Evolutionary conservation across 23 tunicate species (phyloP), one percentile per base, ranked within the genome.

Genomic region (Botrylloides violaceus): DNA sequence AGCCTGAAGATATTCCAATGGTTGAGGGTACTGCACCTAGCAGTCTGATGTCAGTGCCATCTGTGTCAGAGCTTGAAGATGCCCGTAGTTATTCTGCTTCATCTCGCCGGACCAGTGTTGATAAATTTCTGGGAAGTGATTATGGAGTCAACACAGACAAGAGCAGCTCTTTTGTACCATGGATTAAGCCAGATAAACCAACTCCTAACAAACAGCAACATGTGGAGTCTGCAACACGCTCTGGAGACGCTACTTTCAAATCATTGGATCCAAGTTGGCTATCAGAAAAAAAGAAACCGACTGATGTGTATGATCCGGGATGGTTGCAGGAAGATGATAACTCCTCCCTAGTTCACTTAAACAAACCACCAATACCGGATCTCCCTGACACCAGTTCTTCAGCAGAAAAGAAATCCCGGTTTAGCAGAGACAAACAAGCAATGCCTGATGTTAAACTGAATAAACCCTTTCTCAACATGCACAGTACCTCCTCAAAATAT

Each of bases 1-100:
- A 74, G 24, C 86, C 86, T 2, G 86, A 81, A 74, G 86, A 81
- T 26, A 81, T 81, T 33, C 86, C 86, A 1, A 62, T 38, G 21
- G 65, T 81, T 3, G 34, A 61, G 34, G 86, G 86, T 2, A 81
- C 80, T 2, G 86, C 86, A 1, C 72, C 86, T 4, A 73, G 79
- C 26, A 81, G 86, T 53, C 29, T 63, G 43, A 57, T 63, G 33
- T 35, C 57, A 37, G 49, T 76, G n/a, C 53, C 68, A 12, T n/a
- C 60, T 21, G 27, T 50, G 2, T 24, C 66, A 4, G 74, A 68
- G 20, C 47, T 35, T 25, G 74, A 68, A n/a, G 74, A 68, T n/a
- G 0, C 26, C 1, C 56, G 22, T 2, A 43, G 74, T 43, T 32
- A 31, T 56, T 35, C 37, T 39, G 24, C 74, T 0, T 43, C 74